These are phyloP conservation scores for Melanerpes formicivorus DNA, from an alignment of 2,113 vertebrate species.

Conservation along the genomic window DNA sequence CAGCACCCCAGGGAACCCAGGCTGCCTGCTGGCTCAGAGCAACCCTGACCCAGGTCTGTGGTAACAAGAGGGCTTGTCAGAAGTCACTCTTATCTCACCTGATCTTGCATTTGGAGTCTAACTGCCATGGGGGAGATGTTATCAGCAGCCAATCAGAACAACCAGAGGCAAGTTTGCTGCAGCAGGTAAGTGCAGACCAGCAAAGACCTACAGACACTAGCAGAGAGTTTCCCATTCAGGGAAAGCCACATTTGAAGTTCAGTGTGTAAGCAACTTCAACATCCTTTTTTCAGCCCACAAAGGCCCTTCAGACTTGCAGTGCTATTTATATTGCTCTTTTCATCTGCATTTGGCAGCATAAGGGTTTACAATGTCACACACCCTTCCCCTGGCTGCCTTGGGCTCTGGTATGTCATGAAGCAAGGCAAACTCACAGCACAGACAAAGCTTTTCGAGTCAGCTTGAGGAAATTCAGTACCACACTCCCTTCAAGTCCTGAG, in stretches of 20 bases:
- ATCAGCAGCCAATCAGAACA: constrained; percentile 55
- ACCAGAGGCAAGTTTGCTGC: constrained; percentile 28
- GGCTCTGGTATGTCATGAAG: not conserved
- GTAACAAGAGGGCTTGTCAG: not conserved
- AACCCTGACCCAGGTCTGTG: not conserved
- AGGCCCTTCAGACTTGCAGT: not conserved
- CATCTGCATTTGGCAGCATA: not conserved
- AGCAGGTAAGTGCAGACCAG: constrained; percentile 2
- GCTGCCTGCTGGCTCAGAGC: not conserved
- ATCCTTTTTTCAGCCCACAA: constrained; percentile 14
- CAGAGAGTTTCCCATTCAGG: not conserved
- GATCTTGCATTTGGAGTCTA: not conserved
- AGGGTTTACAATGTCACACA: constrained; percentile 1
- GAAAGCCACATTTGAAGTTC: constrained; percentile 1
- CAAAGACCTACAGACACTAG: not conserved
- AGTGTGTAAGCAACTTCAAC: not conserved
- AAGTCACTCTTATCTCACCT: constrained; percentile 17
- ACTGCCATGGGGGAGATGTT: constrained; percentile 22
- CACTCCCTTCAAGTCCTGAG: not conserved
- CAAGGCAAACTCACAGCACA: not conserved
- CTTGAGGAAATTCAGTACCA: not conserved
- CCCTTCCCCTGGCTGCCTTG: not conserved
- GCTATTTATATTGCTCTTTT: not conserved
- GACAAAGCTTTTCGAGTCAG: not conserved
- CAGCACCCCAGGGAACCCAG: not conserved